Base-by-base conservation (phyloP, 2,113 vertebrate genomes). In the Ictalurus furcatus region DNA sequence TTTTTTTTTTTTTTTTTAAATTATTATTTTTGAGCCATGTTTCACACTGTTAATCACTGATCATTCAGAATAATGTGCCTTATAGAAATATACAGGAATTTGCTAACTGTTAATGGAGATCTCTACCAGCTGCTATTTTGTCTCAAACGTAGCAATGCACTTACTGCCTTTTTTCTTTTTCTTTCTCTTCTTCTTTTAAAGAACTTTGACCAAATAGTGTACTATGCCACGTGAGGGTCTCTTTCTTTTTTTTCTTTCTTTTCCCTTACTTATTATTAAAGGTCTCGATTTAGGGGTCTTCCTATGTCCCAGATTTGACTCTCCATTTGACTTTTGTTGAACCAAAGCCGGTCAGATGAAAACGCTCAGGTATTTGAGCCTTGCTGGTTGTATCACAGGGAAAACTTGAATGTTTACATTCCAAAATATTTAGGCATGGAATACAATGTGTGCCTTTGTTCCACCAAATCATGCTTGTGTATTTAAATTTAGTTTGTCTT, bases 401-500 rank as follows among this genome's bases (percentile, higher is more conserved):
- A 85, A 88, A 83, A 89, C 84, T 80, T 86, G 87, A 91, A 86
- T 48, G 7, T 87, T 84, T 58, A 86, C 87, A 87, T 91, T 91
- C 88, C 84, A 88, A 67, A 67, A 19, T 85, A 79, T 91, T 56
- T 84, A 74, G 54, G 80, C 90, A 54, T 92, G 73, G 85, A 90
- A 91, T 83, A 28, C 56, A 76, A 59, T 81, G 84, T 92, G 91
- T 79, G 91, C 69, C 88, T 82, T 89, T 67, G 30, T 83, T 37
- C 40, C 61, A 23, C 40, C 17, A 28, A 84, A 86, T 87, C 16
- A 58, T 88, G 69, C 58, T 80, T 88, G 12, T 65, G 69, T 93
- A 21, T 94, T 48, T 94, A 92, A 93, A 94, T 94, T 93, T 95
- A 93, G 92, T 14, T 65, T 56, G 78, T 69, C 82, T 91, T 84